A percentile compares a stretch with the other conserved stretches of the same genome.
These are phyloP conservation scores for Chromoteleia sp. DNA, from an alignment of 2,888 invertebrate species.

Conservation along the genomic window DNA sequence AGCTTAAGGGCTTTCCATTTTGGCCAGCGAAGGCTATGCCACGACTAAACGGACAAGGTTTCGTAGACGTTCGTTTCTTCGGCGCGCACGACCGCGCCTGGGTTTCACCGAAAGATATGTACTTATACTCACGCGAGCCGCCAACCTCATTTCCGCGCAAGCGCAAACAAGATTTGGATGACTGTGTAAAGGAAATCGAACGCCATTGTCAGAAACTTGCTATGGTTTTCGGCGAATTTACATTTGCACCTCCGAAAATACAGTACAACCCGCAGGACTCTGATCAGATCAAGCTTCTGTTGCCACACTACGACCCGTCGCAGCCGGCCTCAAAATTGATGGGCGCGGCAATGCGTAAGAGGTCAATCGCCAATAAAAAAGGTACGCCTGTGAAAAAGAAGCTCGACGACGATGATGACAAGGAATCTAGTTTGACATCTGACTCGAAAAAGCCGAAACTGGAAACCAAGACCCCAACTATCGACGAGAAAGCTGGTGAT, in stretches of 20 bases:
- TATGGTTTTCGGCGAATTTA: constrained; percentile 80
- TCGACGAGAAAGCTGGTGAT: constrained; percentile 7
- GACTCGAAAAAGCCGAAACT: constrained; percentile 32
- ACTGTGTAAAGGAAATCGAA: constrained; percentile 81
- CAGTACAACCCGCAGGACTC: constrained; percentile 82
- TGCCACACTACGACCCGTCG: constrained; percentile 81
- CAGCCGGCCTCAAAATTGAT: constrained; percentile 60
- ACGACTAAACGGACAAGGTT: constrained; percentile 87
- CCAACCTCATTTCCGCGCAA: constrained; percentile 80
- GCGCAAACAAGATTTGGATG: constrained; percentile 80
- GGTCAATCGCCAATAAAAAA: constrained; percentile 54
- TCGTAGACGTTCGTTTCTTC: constrained; percentile 96
- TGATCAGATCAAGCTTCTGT: constrained; percentile 79
- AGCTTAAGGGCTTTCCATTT: constrained; percentile 97
- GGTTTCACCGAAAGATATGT: constrained; percentile 94
- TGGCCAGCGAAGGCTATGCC: constrained; percentile 98
- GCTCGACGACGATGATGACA: constrained; percentile 1
- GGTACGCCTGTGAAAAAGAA: constrained; percentile 37
- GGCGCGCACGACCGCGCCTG: constrained; percentile 97
- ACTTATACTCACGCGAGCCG: constrained; percentile 89
- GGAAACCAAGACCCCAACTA: constrained; percentile 3
- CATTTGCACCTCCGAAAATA: constrained; percentile 79
- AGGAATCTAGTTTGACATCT: not conserved
- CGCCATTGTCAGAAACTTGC: constrained; percentile 81
- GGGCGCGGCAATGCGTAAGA: constrained; percentile 60